Evolutionary conservation across 2,888 invertebrate species (phyloP).

Genomic region (Notocelia uddmanniana): DNA sequence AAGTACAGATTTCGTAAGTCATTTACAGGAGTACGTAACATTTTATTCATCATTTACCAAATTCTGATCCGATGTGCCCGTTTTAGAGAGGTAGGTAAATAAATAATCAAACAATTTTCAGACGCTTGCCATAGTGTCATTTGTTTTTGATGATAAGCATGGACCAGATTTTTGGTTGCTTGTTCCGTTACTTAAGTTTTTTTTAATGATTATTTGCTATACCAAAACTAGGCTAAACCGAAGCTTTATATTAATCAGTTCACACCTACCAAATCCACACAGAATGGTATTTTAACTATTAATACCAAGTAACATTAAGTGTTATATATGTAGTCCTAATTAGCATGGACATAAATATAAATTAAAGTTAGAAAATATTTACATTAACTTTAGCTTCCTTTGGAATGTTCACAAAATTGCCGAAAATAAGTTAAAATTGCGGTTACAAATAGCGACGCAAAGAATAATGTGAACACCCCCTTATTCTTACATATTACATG

Average conservation of each 20-base stretch:
- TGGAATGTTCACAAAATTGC: constrained; percentile 43
- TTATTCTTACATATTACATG: constrained; percentile 36
- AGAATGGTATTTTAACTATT: constrained; percentile 22
- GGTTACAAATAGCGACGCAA: constrained; percentile 15
- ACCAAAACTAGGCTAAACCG: constrained; percentile 31
- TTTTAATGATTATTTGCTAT: neutral
- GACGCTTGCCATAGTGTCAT: neutral
- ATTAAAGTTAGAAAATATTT: constrained; percentile 40
- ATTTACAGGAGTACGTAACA: neutral
- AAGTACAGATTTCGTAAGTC: too few relatives aligned
- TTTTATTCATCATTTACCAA: neutral
- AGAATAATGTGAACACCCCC: constrained; percentile 39
- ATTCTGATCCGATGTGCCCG: neutral
- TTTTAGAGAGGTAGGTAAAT: neutral
- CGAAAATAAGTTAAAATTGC: constrained; percentile 12
- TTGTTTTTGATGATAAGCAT: neutral
- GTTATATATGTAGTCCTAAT: constrained; percentile 33
- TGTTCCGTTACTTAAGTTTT: neutral
- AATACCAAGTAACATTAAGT: constrained; percentile 39
- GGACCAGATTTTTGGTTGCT: neutral
- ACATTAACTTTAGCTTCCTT: constrained; percentile 35
- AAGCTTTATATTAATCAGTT: constrained; percentile 44
- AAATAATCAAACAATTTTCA: neutral
- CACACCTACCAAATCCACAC: constrained; percentile 42
- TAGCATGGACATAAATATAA: constrained; percentile 34